A percentile compares a stretch with the other conserved stretches of the same genome.
phyloP scores from a whole-genome alignment of 2,888 invertebrate genomes.

The Macrosoma leucophasiata region DNA sequence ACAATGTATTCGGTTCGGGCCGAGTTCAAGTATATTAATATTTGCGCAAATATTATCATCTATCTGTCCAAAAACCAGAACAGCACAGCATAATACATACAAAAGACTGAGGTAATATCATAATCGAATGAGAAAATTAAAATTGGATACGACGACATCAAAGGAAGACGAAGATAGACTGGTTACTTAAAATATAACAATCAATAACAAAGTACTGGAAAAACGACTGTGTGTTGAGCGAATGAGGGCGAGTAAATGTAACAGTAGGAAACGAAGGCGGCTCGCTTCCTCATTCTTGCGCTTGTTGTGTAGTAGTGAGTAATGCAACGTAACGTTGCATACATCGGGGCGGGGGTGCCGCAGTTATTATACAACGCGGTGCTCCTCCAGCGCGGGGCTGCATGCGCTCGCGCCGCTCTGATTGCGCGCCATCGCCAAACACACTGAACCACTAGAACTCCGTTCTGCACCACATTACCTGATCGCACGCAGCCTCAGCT shows the following conservation, averaged over 20 bases:
- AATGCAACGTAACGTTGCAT: constrained; percentile 48
- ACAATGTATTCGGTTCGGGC: constrained; percentile 61
- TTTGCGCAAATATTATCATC: constrained; percentile 39
- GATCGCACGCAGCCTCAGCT: constrained; percentile 22
- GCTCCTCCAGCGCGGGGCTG: constrained; percentile 29
- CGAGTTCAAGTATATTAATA: constrained; percentile 46
- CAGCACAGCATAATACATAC: constrained; percentile 34
- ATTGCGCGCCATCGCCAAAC: constrained; percentile 39
- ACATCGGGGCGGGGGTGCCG: constrained; percentile 35
- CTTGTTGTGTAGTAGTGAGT: constrained; percentile 45
- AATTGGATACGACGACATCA: no score
- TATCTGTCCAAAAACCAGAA: constrained; percentile 39
- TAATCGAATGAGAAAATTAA: no score
- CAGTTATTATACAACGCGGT: constrained; percentile 48
- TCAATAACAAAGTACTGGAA: no score
- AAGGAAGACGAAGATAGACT: no score
- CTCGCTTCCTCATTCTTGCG: constrained; percentile 60
- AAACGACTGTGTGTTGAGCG: no score
- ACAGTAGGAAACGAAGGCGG: constrained; percentile 54
- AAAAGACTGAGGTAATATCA: no score
- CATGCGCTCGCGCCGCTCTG: constrained; percentile 52
- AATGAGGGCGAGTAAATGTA: constrained; percentile 55
- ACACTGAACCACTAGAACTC: constrained; percentile 13
- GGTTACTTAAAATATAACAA: no score
- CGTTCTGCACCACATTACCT: constrained; percentile 8